Evolutionary conservation across 2,888 invertebrate species (phyloP).

Genomic region (Periphyllus acericola): DNA sequence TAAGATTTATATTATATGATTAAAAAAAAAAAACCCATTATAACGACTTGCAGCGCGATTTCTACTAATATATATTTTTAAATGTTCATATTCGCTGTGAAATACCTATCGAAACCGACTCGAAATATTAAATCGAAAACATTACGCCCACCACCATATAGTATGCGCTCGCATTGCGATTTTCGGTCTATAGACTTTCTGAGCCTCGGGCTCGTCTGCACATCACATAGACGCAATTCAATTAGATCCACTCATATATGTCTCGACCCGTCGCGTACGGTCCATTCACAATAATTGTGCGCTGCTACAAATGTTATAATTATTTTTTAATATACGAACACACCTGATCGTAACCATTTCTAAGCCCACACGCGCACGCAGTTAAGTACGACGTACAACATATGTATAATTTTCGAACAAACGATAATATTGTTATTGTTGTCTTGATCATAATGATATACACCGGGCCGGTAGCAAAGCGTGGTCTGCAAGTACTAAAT

Average conservation of each 20-base stretch:
- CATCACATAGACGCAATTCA: conserved; percentile 17
- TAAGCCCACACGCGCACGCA: neutral
- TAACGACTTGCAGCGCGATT: neutral
- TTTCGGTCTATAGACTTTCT: conserved; percentile 18
- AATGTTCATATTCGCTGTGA: neutral
- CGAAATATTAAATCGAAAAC: conserved; percentile 5
- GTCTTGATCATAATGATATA: conserved; percentile 17
- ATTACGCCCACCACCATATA: neutral
- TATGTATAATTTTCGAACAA: conserved; percentile 16
- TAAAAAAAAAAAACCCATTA: neutral
- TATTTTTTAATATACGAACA: conserved; percentile 37
- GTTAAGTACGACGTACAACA: neutral
- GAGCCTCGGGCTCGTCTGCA: conserved; percentile 31
- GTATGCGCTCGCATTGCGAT: neutral
- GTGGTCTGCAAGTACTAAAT: neutral
- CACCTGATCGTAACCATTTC: conserved; percentile 1
- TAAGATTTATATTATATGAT: neutral
- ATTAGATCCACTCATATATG: conserved; percentile 15
- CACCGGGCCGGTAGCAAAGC: neutral
- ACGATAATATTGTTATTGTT: conserved; percentile 31
- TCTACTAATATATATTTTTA: neutral
- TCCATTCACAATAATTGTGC: conserved; percentile 32
- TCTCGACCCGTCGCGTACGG: neutral
- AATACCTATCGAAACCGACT: neutral
- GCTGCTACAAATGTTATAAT: conserved; percentile 17